Evolutionary conservation across 2,888 invertebrate species (phyloP), one percentile per base, ranked within the genome.

Genomic region (Rhodophaea formosa): DNA sequence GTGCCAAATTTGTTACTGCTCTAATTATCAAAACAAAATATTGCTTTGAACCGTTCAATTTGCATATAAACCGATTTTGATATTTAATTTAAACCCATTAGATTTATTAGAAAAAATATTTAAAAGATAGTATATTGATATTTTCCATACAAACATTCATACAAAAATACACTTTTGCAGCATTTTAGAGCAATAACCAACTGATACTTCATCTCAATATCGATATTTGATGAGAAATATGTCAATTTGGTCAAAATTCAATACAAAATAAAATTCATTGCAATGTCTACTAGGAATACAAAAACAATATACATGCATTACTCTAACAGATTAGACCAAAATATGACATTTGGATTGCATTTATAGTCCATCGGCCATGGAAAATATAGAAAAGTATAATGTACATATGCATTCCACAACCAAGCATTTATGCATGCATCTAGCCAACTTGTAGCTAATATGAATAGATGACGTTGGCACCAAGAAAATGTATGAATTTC

Each of bases 401-500:
- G 39, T 39, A 12, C 39, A 39, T 39, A 51, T 14, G 56, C 44
- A 52, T 52, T 45, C 49, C 49, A 29, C 46, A 51, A 51, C 51
- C 51, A 35, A 51, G 35, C 51, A 35, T 51, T 51, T 16, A 16
- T 35, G 8, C 51, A 51, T 51, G 51, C 51, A 14, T 16, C 16
- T 12, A 35, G 35, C 16, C 14, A 8, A 49, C 14, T 32, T 16
- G 32, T 12, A 39, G 15, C 15, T 15, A 49, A 14, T 49, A 32
- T 49, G 49, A 8, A 49, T 32, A 32, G 29, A 29, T 47, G 12
- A 15, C 6, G 8, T 51, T 51, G 51, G 51, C 35, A 51, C 35
- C 16, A 17, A 17, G 35, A 35, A 35, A 51, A 51, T 51, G 35
- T 35, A 51, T 35, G 51, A 51, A 46, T 23, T 39, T n/a, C 10